Evolutionary conservation across 2,113 vertebrate species (phyloP).

Genomic region (Saiga tatarica): DNA sequence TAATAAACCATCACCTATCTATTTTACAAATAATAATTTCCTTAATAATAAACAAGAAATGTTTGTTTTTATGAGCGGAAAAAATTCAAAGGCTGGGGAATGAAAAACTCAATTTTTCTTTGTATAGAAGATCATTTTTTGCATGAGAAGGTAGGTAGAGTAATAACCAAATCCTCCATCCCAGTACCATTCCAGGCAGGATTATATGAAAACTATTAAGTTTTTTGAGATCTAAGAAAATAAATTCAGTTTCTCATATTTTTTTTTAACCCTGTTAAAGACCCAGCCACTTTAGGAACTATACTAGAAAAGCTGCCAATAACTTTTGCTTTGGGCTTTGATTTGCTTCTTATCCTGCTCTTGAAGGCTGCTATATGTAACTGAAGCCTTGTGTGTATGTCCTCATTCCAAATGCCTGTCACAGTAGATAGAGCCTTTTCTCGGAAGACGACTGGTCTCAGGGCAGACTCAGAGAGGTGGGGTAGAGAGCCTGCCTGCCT

Average conservation of each 20-base stretch:
- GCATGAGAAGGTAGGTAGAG: neutral
- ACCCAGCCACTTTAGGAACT: slow-evolving; percentile 7
- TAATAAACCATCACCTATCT: neutral
- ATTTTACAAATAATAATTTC: slow-evolving; percentile 8
- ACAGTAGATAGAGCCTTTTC: neutral
- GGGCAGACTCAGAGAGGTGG: slow-evolving; percentile 22
- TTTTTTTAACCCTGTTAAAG: neutral
- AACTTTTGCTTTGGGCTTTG: neutral
- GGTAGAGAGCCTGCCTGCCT: slow-evolving; percentile 17
- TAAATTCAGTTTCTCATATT: neutral
- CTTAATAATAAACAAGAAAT: slow-evolving; percentile 6
- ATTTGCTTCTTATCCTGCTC: neutral
- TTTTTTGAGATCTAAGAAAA: slow-evolving; percentile 24
- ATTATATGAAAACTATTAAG: slow-evolving; percentile 13
- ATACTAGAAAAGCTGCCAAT: neutral
- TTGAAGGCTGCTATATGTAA: neutral
- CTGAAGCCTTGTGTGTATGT: neutral
- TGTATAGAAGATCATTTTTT: neutral
- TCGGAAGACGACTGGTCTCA: neutral
- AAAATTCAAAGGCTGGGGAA: neutral
- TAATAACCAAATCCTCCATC: neutral
- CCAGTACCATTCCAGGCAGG: neutral
- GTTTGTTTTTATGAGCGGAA: neutral
- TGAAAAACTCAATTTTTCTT: slow-evolving; percentile 22
- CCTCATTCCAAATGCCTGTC: slow-evolving; percentile 33